Evolutionary conservation across 2,113 vertebrate species (phyloP).

Genomic region (Hylia prasina): DNA sequence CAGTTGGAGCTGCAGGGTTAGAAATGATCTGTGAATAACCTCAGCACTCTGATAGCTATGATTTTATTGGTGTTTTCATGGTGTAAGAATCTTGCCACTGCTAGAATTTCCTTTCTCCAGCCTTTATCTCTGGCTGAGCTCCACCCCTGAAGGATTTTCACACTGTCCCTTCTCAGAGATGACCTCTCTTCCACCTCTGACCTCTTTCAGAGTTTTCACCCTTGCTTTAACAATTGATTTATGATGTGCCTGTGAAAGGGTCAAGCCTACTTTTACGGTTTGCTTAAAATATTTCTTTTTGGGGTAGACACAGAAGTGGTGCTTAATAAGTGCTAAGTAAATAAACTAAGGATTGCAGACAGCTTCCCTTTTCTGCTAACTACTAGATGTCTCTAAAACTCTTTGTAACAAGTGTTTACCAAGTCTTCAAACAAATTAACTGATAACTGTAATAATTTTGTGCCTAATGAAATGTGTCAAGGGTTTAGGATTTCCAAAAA

Average conservation of each 20-base stretch:
- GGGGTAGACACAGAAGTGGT: conserved; percentile 76
- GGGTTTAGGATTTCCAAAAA: conserved; percentile 54
- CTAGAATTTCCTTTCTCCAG: conserved; percentile 16
- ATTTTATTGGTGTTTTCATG: background rate
- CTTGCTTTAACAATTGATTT: conserved; percentile 84
- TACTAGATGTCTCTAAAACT: conserved; percentile 37
- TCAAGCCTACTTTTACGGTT: conserved; percentile 83
- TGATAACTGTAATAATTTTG: conserved; percentile 70
- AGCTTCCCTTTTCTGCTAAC: conserved; percentile 66
- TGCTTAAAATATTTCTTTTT: conserved; percentile 83
- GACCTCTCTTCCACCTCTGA: conserved; percentile 80
- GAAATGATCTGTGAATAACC: background rate
- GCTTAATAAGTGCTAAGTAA: conserved; percentile 72
- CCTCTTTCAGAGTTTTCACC: conserved; percentile 78
- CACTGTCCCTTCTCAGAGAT: conserved; percentile 70
- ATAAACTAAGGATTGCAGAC: conserved; percentile 69
- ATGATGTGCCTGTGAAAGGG: conserved; percentile 76
- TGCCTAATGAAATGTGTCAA: conserved; percentile 68
- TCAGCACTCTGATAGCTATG: background rate
- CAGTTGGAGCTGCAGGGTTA: background rate
- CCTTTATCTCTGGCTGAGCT: conserved; percentile 27
- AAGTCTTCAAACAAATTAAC: conserved; percentile 69
- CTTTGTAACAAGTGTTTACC: conserved; percentile 65
- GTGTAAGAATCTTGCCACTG: background rate
- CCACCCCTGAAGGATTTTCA: conserved; percentile 67